These are phyloP conservation scores for Scolopax rusticola DNA, from an alignment of 2,797 vertebrate species.

Conservation along the genomic window DNA sequence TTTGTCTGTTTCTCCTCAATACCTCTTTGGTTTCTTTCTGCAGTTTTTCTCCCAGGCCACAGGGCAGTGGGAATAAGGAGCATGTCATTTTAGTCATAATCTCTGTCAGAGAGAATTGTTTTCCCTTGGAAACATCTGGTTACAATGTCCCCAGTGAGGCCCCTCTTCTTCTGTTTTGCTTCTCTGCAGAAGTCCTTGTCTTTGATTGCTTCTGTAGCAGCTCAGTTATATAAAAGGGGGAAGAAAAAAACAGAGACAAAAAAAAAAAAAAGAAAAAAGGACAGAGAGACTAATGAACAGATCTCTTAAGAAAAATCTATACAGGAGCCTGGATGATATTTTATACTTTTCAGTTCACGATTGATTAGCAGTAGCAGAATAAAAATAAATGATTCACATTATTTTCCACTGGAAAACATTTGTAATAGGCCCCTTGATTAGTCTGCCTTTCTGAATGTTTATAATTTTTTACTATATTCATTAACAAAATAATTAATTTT, in stretches of 20 bases:
- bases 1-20: background rate
- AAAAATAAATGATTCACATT: background rate
- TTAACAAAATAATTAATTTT: background rate
- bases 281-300: background rate
- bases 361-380: background rate
- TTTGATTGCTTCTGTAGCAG: background rate
- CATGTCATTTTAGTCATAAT: background rate
- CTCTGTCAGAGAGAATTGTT: background rate
- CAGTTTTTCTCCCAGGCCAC: background rate
- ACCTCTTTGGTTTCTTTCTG: background rate
- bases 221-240: background rate
- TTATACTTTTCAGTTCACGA: background rate
- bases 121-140: constrained; percentile 20
- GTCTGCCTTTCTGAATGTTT: background rate
- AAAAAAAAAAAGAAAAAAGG: background rate
- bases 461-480: background rate
- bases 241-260: rapidly evolving
- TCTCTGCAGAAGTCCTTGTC: background rate
- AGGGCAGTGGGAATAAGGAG: background rate
- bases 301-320: background rate
- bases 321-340: background rate
- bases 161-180: background rate
- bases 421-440: background rate
- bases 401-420: background rate
- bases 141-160: background rate